Conservation (phyloP, 2,797 vertebrate species). For the Oreochromis mossambicus region DNA sequence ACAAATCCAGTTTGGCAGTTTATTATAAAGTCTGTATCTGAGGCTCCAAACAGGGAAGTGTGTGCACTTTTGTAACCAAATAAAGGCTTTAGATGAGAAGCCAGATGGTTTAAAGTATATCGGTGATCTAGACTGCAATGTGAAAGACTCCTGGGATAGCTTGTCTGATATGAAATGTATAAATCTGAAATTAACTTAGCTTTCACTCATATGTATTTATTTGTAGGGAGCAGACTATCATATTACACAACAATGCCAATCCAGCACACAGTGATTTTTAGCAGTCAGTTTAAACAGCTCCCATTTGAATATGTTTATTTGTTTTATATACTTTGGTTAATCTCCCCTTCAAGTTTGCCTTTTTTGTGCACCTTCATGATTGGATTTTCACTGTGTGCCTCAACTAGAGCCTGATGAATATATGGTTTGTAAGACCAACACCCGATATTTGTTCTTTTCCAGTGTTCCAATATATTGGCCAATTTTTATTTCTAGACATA, state of each 20-base stretch:
- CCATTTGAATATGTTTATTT: neutral
- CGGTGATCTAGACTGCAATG: neutral
- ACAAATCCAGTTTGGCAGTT: neutral
- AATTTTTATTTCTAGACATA: neutral
- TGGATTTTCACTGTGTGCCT: neutral
- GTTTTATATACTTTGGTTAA: neutral
- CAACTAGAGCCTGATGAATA: neutral
- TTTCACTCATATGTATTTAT: neutral
- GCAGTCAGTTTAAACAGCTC: neutral
- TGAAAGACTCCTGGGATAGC: neutral
- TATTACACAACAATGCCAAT: neutral
- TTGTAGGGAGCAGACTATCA: neutral
- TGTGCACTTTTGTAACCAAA: neutral
- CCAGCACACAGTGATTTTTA: neutral
- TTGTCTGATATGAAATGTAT: neutral
- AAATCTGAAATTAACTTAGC: neutral
- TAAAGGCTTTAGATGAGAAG: neutral
- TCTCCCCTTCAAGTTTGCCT: neutral
- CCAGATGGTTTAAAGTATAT: neutral
- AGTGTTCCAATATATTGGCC: neutral
- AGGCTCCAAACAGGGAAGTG: neutral
- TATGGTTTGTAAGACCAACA: accelerated
- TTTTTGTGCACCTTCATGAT: neutral
- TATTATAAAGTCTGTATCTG: neutral
- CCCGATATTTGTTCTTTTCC: neutral